A percentile compares a stretch with the other conserved stretches of the same genome.
phyloP scores from a whole-genome alignment of 1,140 invertebrate species.

The Bombyx mori region DNA sequence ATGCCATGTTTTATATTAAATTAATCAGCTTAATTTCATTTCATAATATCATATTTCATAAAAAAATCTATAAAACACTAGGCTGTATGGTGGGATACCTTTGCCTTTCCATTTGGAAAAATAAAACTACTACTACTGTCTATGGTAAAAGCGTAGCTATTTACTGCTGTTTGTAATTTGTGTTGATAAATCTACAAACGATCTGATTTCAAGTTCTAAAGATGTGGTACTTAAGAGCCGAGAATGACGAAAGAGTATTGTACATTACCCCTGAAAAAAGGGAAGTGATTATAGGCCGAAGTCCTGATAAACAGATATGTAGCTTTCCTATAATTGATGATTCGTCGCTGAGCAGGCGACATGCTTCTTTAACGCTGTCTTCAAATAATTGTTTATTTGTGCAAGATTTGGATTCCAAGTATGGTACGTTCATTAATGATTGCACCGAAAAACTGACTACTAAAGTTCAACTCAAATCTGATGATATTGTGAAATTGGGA shows the following conservation, averaged over 20 bases:
- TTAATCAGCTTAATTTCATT: too few species aligned
- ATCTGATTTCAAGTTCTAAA: neutral
- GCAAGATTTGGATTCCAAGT: conserved; percentile 70
- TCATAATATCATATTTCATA: too few species aligned
- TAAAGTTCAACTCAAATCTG: conserved; percentile 44
- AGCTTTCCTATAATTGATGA: conserved; percentile 66
- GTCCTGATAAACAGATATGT: conserved; percentile 35
- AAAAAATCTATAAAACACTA: too few species aligned
- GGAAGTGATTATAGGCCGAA: conserved; percentile 43
- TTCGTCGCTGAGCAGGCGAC: conserved; percentile 71
- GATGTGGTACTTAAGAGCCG: conserved; percentile 56
- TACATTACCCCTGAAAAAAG: conserved; percentile 33
- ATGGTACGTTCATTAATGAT: conserved; percentile 71
- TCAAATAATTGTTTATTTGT: conserved; percentile 37
- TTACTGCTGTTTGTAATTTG: neutral
- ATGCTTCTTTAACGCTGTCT: conserved; percentile 51
- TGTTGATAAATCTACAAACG: neutral
- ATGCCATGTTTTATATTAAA: too few species aligned
- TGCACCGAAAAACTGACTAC: conserved; percentile 40
- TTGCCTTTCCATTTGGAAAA: too few species aligned
- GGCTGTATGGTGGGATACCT: too few species aligned
- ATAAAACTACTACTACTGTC: too few species aligned
- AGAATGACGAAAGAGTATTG: conserved; percentile 40
- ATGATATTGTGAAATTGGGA: conserved; percentile 70
- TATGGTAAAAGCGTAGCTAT: too few species aligned